Conservation (phyloP, 2,113 vertebrate species). For the Stigmatopora nigra region DNA sequence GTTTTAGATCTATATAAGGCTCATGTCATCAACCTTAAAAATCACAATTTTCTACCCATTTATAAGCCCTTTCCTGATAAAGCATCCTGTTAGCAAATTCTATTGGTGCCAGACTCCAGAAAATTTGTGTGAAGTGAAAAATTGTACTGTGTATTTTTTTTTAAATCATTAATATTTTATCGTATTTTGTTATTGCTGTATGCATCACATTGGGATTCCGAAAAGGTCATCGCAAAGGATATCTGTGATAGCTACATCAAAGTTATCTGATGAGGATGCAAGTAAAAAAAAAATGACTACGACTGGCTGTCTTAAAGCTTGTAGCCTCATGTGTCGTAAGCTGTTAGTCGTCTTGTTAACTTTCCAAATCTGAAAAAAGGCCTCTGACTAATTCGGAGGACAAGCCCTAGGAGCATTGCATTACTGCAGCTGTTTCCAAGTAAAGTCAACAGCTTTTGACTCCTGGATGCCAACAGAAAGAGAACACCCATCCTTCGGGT, state of each 20-base stretch:
- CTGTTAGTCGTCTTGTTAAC: constrained; percentile 32
- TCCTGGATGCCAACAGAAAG: constrained; percentile 49
- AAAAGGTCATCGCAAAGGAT: background rate
- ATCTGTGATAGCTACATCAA: background rate
- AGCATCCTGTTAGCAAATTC: background rate
- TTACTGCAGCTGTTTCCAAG: constrained; percentile 58
- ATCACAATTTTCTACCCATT: background rate
- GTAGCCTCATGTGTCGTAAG: constrained; percentile 29
- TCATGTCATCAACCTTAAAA: background rate
- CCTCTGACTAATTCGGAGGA: constrained; percentile 14
- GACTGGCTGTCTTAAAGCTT: constrained; percentile 20
- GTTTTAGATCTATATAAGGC: too few species aligned
- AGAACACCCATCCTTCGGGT: constrained; percentile 42
- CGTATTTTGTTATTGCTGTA: background rate
- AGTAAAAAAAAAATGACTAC: constrained; percentile 10
- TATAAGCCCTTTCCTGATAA: too few species aligned
- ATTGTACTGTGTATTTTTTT: too few species aligned
- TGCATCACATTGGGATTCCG: background rate
- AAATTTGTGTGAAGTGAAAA: background rate
- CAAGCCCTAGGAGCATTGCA: constrained; percentile 22
- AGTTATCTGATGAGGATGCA: background rate
- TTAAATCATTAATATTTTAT: too few species aligned
- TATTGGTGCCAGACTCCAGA: constrained; percentile 9
- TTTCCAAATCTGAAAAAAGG: constrained; percentile 12
- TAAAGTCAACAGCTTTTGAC: constrained; percentile 57